Percentiles rank a stretch among this genome's conserved stretches.
Evolutionary conservation across 2,888 invertebrate genomes (phyloP).

Genomic region (Dinocampus coccinellae): DNA sequence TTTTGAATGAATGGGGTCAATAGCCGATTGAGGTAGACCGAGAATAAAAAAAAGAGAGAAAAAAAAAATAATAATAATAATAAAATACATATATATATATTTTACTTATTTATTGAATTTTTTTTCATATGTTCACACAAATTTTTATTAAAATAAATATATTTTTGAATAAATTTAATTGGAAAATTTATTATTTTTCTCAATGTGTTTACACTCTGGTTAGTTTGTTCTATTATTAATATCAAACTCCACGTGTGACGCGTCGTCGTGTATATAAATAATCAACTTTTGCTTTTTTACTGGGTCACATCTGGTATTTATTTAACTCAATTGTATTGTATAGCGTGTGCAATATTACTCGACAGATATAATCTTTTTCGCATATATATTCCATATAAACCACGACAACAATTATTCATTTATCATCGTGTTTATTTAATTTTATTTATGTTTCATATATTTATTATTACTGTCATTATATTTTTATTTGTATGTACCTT

Average conservation of each 20-base stretch:
- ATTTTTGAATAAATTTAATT: no score
- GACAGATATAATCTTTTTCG: no score
- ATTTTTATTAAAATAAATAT: no score
- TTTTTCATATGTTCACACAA: no score
- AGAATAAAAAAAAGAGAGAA: neutral
- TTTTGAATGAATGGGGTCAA: neutral
- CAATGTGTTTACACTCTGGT: neutral
- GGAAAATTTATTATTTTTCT: no score
- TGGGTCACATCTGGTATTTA: slow-evolving; percentile 1
- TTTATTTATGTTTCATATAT: no score
- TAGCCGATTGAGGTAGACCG: neutral
- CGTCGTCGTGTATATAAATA: neutral
- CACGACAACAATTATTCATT: neutral
- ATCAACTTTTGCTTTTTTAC: neutral
- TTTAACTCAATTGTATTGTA: neutral
- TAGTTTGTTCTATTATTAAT: neutral
- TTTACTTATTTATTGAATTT: no score
- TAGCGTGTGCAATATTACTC: neutral
- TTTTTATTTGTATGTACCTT: neutral
- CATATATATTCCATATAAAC: no score
- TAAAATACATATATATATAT: no score
- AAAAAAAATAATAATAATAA: neutral
- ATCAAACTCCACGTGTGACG: neutral
- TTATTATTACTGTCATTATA: neutral
- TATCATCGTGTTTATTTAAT: neutral